phyloP scores from a whole-genome alignment of 2,113 vertebrate species.

The Turdus rufiventris region DNA sequence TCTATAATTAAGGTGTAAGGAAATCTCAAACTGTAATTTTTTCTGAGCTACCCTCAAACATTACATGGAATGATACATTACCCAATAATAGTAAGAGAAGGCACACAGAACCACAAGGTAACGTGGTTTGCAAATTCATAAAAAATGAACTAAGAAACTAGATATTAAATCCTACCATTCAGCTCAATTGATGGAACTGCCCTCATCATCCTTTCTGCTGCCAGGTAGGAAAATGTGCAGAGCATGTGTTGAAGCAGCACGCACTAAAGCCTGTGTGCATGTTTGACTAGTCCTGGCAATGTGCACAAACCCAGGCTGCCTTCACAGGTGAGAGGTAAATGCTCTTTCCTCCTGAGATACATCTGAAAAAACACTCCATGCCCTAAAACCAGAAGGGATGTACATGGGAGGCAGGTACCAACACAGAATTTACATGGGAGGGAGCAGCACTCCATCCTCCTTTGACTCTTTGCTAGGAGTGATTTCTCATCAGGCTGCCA shows the following conservation, averaged over 20 bases:
- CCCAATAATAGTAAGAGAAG: background rate
- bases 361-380: background rate
- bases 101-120: background rate
- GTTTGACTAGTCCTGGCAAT: background rate
- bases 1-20: background rate
- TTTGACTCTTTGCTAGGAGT: background rate
- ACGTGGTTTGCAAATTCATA: background rate
- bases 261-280: background rate
- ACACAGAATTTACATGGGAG: background rate
- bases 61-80: too few relatives aligned
- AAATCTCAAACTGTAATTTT: background rate
- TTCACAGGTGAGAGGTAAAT: background rate
- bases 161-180: background rate
- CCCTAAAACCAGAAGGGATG: background rate
- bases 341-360: background rate
- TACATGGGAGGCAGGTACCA: fast-evolving
- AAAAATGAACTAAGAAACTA: background rate
- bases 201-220: background rate
- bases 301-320: fast-evolving
- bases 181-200: background rate
- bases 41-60: background rate
- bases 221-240: background rate
- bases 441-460: background rate
- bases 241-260: background rate
- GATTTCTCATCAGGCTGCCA: background rate